phyloP scores from a whole-genome alignment of 2,113 vertebrate genomes.

The Ptilonorhynchus violaceus region DNA sequence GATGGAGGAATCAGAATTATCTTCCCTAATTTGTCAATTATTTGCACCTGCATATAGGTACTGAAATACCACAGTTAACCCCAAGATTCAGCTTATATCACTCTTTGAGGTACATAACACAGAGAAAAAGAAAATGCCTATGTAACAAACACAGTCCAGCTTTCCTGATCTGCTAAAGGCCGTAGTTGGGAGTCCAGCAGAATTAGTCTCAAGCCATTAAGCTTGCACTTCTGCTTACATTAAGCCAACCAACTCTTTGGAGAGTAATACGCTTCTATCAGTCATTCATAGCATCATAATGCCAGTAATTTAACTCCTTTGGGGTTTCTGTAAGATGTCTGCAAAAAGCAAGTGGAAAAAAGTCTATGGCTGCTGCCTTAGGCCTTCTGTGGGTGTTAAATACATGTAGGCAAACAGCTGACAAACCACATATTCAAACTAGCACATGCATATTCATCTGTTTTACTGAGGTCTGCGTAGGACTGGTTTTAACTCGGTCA shows the following conservation, averaged over 20 bases:
- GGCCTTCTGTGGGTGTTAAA: conserved; percentile 40
- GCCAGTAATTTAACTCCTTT: background rate
- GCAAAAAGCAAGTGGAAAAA: conserved; percentile 10
- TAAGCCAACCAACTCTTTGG: background rate
- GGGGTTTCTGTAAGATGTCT: conserved; percentile 4
- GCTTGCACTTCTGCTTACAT: background rate
- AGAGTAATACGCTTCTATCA: background rate
- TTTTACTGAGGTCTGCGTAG: background rate
- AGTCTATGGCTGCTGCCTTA: conserved; percentile 1
- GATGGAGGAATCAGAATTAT: background rate
- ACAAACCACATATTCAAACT: conserved; percentile 28
- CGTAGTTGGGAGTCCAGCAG: background rate
- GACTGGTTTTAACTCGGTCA: background rate
- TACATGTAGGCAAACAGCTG: conserved; percentile 32
- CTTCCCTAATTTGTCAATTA: background rate
- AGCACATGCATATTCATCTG: background rate
- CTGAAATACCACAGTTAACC: background rate
- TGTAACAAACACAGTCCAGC: background rate
- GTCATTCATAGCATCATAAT: background rate
- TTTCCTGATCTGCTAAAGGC: background rate
- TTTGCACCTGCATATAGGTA: background rate
- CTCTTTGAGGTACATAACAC: background rate
- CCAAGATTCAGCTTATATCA: background rate
- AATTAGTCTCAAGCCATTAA: background rate
- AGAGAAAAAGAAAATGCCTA: background rate